These are phyloP conservation scores for Bambusicola thoracicus DNA, from an alignment of 2,113 vertebrate genomes.

Conservation along the genomic window DNA sequence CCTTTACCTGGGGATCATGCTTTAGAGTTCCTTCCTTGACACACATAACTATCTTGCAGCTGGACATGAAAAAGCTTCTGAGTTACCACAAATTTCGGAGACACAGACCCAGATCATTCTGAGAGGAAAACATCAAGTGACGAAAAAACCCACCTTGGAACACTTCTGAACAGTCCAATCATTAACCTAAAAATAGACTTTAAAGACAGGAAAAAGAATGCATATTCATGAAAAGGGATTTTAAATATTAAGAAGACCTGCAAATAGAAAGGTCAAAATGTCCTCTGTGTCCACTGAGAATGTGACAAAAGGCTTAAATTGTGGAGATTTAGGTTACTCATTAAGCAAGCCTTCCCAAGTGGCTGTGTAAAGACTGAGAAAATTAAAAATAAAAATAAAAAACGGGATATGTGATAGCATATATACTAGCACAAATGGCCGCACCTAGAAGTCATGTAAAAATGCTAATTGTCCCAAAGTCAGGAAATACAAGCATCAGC, in stretches of 20 bases:
- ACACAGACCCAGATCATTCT: not conserved
- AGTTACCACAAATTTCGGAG: not conserved
- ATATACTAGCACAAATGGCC: not conserved
- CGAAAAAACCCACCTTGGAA: not conserved
- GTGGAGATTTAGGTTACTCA: not conserved
- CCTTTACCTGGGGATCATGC: not conserved
- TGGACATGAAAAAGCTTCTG: accelerated
- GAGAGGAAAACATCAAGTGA: not conserved
- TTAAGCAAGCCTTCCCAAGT: not conserved
- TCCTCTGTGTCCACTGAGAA: not conserved
- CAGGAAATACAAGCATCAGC: slow-evolving; percentile 35
- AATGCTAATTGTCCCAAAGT: slow-evolving; percentile 38
- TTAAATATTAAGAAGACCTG: not conserved
- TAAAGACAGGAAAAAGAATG: not conserved
- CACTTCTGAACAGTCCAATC: not conserved
- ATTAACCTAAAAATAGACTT: not conserved
- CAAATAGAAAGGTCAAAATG: not conserved
- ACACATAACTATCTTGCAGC: not conserved
- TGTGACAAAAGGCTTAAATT: not conserved
- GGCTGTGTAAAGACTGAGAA: not conserved
- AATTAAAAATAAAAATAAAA: not conserved
- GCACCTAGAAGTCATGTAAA: slow-evolving; percentile 25
- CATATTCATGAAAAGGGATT: not conserved
- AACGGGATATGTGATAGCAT: not conserved
- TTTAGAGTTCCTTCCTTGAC: not conserved